Evolutionary conservation across 2,797 vertebrate species (phyloP).

Genomic region (Epinephelus awoara): DNA sequence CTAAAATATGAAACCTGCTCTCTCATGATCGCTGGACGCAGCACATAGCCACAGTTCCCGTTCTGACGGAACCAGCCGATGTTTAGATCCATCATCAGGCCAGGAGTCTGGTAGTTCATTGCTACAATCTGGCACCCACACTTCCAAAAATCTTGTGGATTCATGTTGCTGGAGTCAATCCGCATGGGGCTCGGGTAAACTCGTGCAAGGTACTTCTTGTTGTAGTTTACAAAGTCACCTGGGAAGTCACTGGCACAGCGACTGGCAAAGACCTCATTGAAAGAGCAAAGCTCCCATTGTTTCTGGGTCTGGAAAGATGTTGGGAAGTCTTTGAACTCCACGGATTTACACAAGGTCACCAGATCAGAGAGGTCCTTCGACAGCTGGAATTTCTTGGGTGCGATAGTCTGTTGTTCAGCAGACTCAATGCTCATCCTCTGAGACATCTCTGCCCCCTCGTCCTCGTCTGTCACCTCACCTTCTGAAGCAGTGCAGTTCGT

Average conservation of each 20-base stretch:
- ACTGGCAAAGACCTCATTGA: conserved; percentile 96
- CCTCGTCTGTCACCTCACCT: conserved; percentile 97
- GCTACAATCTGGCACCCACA: conserved; percentile 99
- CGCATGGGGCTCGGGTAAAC: conserved; percentile 98
- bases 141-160: conserved; percentile 99
- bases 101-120: conserved; percentile 99
- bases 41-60: conserved; percentile 96
- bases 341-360: conserved; percentile 96
- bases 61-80: conserved; percentile 99
- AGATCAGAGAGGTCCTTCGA: conserved; percentile 97
- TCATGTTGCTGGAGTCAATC: conserved; percentile 99
- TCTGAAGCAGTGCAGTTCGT: conserved; percentile 90
- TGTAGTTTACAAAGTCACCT: conserved; percentile 98
- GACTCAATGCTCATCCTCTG: conserved; percentile 91
- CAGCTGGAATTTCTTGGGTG: conserved; percentile 92
- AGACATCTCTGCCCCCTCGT: conserved; percentile 98
- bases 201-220: conserved; percentile 95
- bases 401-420: conserved; percentile 86
- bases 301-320: conserved; percentile 96
- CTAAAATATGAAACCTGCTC: conserved; percentile 99
- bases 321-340: conserved; percentile 96
- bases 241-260: conserved; percentile 94
- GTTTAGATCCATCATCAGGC: conserved; percentile 99
- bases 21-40: conserved; percentile 97
- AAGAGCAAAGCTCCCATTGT: conserved; percentile 98